A percentile compares a stretch with the other conserved stretches of the same genome.
These are phyloP conservation scores for Mormyrus iriodes DNA, from an alignment of 2,113 vertebrate species.

Conservation along the genomic window DNA sequence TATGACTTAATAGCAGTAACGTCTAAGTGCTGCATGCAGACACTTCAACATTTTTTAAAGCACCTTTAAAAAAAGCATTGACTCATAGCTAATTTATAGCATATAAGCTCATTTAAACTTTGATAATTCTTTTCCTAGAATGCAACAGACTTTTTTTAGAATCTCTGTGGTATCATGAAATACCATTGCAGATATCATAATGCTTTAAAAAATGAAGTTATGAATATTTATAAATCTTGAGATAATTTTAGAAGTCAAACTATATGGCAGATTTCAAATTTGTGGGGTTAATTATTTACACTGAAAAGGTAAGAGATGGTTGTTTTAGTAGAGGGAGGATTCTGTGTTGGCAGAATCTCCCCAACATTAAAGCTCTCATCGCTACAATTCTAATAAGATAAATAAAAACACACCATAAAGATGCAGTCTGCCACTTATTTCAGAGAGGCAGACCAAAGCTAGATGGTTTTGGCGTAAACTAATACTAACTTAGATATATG, in stretches of 20 bases:
- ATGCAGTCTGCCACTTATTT: neutral
- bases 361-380: too few relatives aligned
- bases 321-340: too few relatives aligned
- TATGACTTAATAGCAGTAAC: neutral
- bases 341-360: too few relatives aligned
- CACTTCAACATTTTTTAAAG: too few relatives aligned
- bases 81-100: too few relatives aligned
- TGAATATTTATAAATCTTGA: neutral
- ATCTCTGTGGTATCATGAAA: neutral
- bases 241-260: neutral
- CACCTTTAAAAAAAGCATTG: too few relatives aligned
- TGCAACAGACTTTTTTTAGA: neutral
- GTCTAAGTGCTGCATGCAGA: too few relatives aligned
- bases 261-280: neutral
- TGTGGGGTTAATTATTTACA: neutral
- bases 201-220: neutral
- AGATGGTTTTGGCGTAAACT: neutral
- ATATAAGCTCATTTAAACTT: too few relatives aligned
- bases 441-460: neutral
- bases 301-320: too few relatives aligned
- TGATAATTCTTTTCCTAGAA: too few relatives aligned
- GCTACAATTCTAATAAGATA: too few relatives aligned
- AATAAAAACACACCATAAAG: too few relatives aligned
- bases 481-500: neutral
- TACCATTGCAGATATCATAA: neutral